Evolutionary conservation across 2,888 invertebrate species (phyloP).

Genomic region (Nasonovia ribisnigri): DNA sequence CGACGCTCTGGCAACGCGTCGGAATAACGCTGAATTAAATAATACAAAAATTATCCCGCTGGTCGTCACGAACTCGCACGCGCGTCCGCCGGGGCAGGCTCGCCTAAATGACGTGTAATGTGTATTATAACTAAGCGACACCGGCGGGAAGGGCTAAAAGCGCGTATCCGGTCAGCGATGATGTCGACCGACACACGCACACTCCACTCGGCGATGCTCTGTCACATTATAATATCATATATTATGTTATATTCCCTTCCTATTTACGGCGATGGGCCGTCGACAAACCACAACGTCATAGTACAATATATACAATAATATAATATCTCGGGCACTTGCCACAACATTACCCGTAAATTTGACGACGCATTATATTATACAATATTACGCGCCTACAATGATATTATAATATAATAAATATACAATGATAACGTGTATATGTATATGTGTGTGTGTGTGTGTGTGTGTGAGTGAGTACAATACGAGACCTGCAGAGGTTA

Average conservation of each 20-base stretch:
- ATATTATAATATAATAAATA: background rate
- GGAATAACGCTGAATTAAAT: background rate
- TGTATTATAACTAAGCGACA: background rate
- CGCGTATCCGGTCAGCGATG: constrained; percentile 22
- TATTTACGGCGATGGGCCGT: background rate
- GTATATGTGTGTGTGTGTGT: no score
- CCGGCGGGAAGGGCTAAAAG: background rate
- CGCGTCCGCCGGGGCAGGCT: background rate
- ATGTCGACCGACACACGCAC: background rate
- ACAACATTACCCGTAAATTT: background rate
- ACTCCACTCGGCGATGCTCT: background rate
- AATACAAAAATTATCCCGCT: background rate
- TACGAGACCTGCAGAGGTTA: background rate
- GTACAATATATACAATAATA: background rate
- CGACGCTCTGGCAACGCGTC: background rate
- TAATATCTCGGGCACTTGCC: background rate
- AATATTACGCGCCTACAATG: background rate
- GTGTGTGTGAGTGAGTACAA: background rate
- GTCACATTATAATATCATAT: background rate
- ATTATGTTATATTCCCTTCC: background rate
- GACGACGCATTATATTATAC: background rate
- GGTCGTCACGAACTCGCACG: background rate
- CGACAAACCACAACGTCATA: background rate
- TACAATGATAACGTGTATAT: background rate
- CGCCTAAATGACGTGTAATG: background rate